Base-by-base conservation (phyloP, 2,113 vertebrate genomes). In the Cromileptes altivelis region DNA sequence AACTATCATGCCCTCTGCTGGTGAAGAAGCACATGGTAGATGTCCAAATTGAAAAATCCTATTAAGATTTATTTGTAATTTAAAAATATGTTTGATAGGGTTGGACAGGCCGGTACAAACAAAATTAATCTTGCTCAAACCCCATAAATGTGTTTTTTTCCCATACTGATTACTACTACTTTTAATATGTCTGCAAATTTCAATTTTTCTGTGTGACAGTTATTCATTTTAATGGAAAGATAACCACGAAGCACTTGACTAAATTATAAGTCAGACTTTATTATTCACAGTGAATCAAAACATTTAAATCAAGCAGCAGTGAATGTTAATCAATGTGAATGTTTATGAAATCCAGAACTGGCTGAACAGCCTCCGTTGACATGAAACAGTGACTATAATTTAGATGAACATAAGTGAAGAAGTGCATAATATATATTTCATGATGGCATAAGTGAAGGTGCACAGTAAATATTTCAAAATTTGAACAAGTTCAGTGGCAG, bases 241-340 rank as follows among this genome's bases (percentile, higher is more conserved):
- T 18, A 42, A 27, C 78, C 8, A 49, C 74, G 27, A 33, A 56
- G 4, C 17, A 19, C 49, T 81, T 42, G 13, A 17, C 55, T 81
- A 33, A 17, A 71, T 71, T 70, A 0, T 30, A 58, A 85, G 72
- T 57, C 2, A 72, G 10, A 56, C 50, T 84, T 89, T 85, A 88
- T 84, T 88, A 50, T 7, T 82, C 14, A 47, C 2, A 37, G 74
- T 92, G 89, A 81, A 50, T 83, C 33, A 86, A 86, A 88, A 83
- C 15, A 57, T 33, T 53, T 70, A 3, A 80, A 83, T 78, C 42
- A 76, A 83, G 4, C 27, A 79, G 18, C 1, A 18, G 71, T 85
- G 81, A 77, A 30, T n/a, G 45, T 18, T 61, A 52, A 57, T 56
- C 13, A 17, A 63, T 53, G 82, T 83, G 81, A 80, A 23, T 47